Base-by-base conservation (phyloP, 2,888 invertebrate species). In the Steinernema hermaphroditum region DNA sequence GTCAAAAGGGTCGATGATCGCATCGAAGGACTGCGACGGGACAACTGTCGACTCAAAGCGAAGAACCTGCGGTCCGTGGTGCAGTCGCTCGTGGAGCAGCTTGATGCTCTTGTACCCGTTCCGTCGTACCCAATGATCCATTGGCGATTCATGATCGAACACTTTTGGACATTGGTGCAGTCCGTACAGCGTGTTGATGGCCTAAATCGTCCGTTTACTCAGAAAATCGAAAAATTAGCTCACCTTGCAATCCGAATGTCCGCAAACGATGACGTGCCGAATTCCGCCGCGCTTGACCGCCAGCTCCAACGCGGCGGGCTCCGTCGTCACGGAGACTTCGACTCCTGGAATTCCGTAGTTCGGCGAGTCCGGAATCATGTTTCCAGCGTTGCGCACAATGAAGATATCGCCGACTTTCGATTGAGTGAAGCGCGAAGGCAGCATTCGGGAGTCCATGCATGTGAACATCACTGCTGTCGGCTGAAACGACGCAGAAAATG, bases 401-500 rank as follows among this genome's bases (percentile, higher is more conserved):
- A 96, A 96, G 93, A 96, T 94, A 88, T 96, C 96, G 68, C 96
- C 96, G 80, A 96, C 93, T 87, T 93, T 92, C 72, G 94, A 79
- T 72, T 94, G 93, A 72, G 95, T 94, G 88, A 96, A 94, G 87
- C 94, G 91, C 75, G 95, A 94, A 32, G 96, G 94, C 83, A 96
- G 92, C 93, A 96, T 94, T 89, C 96, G 90, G 88, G 94, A 94
- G 90, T 96, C 96, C 92, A 96, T 95, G 88, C 96, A 96, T 62
- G 95, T 94, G 89, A 96, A 95, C 90, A 96, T 94, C 77, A 96
- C 92, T 78, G 95, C 94, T 90, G 94, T 93, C 27, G 96, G 96
- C 95, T 96, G 88, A 87, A 90, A 49, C n/a, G 32, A 41, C n/a
- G n/a, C 12, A 43, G 37, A 14, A 71, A 19, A 41, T 62, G 37